Conservation (phyloP, 2,888 invertebrate species). For the Priocnemis perturbator region DNA sequence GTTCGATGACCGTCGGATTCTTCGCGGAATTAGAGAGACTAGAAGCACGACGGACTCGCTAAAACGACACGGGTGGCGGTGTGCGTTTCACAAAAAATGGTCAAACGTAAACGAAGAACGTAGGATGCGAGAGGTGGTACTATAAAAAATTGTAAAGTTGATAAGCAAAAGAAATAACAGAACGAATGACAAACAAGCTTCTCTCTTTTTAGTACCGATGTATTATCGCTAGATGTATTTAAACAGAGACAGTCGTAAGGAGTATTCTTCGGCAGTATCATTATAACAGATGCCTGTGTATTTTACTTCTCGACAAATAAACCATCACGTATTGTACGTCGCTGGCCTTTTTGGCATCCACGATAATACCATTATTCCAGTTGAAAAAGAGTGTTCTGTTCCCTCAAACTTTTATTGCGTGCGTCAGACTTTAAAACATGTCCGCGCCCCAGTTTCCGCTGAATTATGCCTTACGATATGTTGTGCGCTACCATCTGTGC, state of each 20-base stretch:
- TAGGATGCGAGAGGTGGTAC: slow-evolving; percentile 5
- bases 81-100: slow-evolving; percentile 4
- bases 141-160: slow-evolving; percentile 44
- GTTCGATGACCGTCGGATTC: neutral
- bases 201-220: slow-evolving; percentile 59
- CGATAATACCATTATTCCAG: no score
- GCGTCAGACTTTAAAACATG: neutral
- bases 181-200: slow-evolving; percentile 48
- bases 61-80: slow-evolving; percentile 4
- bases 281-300: slow-evolving; percentile 58
- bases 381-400: no score
- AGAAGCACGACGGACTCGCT: slow-evolving; percentile 20
- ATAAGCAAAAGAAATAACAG: slow-evolving; percentile 34
- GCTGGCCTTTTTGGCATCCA: neutral
- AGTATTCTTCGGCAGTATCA: slow-evolving; percentile 50
- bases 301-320: slow-evolving; percentile 61
- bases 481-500: no score
- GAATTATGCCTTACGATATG: neutral
- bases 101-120: slow-evolving; percentile 5
- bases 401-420: neutral
- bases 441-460: neutral
- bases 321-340: slow-evolving; percentile 53
- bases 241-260: slow-evolving; percentile 44
- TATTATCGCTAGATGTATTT: slow-evolving; percentile 59
- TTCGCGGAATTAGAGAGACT: neutral